Evolutionary conservation across 1,140 invertebrate genomes (phyloP).

Genomic region (Polypedilum vanderplanki): DNA sequence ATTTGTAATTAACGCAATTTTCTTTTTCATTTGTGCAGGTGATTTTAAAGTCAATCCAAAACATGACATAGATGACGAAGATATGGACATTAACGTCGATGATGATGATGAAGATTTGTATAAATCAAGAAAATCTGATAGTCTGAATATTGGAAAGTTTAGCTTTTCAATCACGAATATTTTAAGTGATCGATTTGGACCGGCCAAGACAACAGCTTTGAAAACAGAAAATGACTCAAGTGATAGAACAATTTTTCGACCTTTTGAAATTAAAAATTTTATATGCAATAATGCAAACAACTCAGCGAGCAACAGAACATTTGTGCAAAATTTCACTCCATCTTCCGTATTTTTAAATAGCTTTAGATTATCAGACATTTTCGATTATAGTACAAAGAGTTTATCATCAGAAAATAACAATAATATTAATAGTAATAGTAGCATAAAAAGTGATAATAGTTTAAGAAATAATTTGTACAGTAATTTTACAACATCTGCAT

Average conservation of each 20-base stretch:
- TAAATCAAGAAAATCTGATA: neutral
- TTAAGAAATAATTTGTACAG: constrained; percentile 22
- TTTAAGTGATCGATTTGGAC: constrained; percentile 42
- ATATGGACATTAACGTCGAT: constrained; percentile 23
- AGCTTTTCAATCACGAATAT: constrained; percentile 44
- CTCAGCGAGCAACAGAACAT: neutral
- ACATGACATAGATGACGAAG: constrained; percentile 3
- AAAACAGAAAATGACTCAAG: constrained; percentile 32
- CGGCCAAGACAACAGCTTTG: neutral
- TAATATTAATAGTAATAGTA: neutral
- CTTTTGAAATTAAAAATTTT: neutral
- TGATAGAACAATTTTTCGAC: constrained; percentile 23
- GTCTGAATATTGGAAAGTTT: constrained; percentile 31
- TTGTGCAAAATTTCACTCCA: constrained; percentile 11
- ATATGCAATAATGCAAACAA: constrained; percentile 14
- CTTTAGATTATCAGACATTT: constrained; percentile 10
- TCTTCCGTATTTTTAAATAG: constrained; percentile 25
- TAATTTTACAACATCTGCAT: constrained; percentile 39
- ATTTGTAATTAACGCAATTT: neutral
- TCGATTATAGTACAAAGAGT: constrained; percentile 21
- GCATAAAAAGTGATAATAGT: constrained; percentile 21
- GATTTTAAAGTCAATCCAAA: constrained; percentile 3
- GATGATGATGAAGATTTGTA: constrained; percentile 15
- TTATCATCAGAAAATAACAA: neutral
- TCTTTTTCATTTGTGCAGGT: neutral